Evolutionary conservation across 2,113 vertebrate genomes (phyloP).

Genomic region (Turnix velox): DNA sequence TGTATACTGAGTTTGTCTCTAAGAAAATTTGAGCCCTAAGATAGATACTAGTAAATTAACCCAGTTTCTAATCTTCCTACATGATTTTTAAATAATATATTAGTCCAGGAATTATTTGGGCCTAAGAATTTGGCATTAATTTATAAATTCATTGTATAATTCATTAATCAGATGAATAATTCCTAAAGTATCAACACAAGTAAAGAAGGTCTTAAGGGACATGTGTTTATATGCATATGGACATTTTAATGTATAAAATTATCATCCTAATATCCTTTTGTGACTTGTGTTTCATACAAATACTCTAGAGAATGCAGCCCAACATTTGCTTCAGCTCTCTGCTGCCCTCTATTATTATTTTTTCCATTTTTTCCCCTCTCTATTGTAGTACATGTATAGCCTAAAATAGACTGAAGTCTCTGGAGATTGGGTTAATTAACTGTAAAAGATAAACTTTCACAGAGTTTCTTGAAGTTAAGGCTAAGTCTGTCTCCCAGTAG

Average conservation of each 20-base stretch:
- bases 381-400: not conserved
- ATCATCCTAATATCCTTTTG: slow-evolving; percentile 45
- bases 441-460: not conserved
- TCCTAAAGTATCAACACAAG: slow-evolving; percentile 39
- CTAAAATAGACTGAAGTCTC: not conserved
- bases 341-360: not conserved
- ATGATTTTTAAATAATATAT: slow-evolving; percentile 47
- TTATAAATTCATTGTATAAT: slow-evolving; percentile 56
- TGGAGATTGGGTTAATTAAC: not conserved
- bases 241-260: slow-evolving; percentile 57
- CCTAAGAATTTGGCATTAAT: slow-evolving; percentile 13
- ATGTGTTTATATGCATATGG: slow-evolving; percentile 14
- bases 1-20: not conserved
- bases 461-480: slow-evolving; percentile 12
- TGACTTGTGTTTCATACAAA: slow-evolving; percentile 30
- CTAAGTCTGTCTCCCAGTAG: not conserved
- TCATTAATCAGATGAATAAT: slow-evolving; percentile 60
- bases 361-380: not conserved
- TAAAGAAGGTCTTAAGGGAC: slow-evolving; percentile 48
- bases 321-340: not conserved
- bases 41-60: slow-evolving; percentile 39
- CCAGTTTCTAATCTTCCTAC: slow-evolving; percentile 51
- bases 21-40: slow-evolving; percentile 18
- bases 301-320: not conserved
- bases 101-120: slow-evolving; percentile 37